A percentile compares a stretch with the other conserved stretches of the same genome.
These are phyloP conservation scores for Cloeon dipterum DNA, from an alignment of 2,888 invertebrate species.

Conservation along the genomic window DNA sequence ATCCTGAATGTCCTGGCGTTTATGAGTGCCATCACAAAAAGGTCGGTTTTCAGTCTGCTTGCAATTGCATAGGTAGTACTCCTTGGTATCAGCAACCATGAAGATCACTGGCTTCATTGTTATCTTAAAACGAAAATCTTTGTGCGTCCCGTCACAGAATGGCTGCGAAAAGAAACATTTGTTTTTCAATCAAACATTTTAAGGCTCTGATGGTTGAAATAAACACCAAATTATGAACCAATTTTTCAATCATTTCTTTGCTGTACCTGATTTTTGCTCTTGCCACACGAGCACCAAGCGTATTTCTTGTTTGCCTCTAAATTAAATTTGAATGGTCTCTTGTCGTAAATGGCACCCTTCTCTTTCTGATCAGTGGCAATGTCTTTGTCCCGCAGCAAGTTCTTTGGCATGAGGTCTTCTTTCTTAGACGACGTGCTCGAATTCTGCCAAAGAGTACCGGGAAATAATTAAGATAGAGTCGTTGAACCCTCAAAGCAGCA, in stretches of 20 bases:
- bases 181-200: conserved; percentile 3
- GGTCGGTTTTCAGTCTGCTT: conserved; percentile 86
- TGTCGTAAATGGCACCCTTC: conserved; percentile 65
- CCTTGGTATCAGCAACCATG: conserved; percentile 62
- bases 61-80: conserved; percentile 95
- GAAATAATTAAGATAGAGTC: no score
- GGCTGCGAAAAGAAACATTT: conserved; percentile 31
- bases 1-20: conserved; percentile 40
- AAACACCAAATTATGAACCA: no score
- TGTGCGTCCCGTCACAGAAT: conserved; percentile 86
- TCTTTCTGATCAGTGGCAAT: conserved; percentile 35
- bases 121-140: conserved; percentile 45
- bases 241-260: background rate
- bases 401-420: conserved; percentile 53
- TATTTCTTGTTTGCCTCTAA: conserved; percentile 53
- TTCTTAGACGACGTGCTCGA: no score
- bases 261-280: conserved; percentile 49
- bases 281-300: conserved; percentile 86
- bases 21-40: conserved; percentile 93
- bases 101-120: conserved; percentile 60
- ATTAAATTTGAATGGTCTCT: conserved; percentile 61
- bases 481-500: no score
- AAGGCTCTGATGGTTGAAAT: no score
- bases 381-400: conserved; percentile 32
- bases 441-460: no score